Evolutionary conservation across 2,797 vertebrate genomes (phyloP).

Genomic region (Fistularia commersonii): DNA sequence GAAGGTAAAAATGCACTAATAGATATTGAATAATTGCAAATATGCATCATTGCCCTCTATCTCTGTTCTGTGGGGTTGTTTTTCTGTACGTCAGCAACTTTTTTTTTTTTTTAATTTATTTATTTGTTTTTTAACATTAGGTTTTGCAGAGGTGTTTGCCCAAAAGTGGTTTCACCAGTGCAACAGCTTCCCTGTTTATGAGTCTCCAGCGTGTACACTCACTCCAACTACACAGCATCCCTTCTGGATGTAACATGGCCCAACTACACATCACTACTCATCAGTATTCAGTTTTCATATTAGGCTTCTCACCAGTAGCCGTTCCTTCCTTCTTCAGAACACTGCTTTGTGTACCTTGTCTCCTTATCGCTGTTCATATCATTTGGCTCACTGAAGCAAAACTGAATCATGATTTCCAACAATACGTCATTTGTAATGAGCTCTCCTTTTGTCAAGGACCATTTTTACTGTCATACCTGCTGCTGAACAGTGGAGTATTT

Average conservation of each 20-base stretch:
- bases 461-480: not conserved
- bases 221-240: conserved; percentile 25
- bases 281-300: conserved; percentile 46
- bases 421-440: conserved; percentile 5
- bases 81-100: too few relatives aligned
- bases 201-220: conserved; percentile 19
- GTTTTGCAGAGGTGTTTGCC: too few relatives aligned
- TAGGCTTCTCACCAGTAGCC: conserved; percentile 26
- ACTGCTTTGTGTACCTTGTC: conserved; percentile 17
- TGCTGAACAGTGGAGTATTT: not conserved
- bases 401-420: conserved; percentile 9
- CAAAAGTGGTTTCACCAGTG: conserved; percentile 17
- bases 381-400: conserved; percentile 4
- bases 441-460: conserved; percentile 12
- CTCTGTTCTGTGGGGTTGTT: too few relatives aligned
- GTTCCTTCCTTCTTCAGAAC: conserved; percentile 12
- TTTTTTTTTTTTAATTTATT: too few relatives aligned
- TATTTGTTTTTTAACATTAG: too few relatives aligned
- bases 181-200: conserved; percentile 32
- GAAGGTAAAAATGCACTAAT: too few relatives aligned
- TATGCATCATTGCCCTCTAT: too few relatives aligned
- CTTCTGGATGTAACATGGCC: conserved; percentile 22
- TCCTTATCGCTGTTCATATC: conserved; percentile 26
- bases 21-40: too few relatives aligned
- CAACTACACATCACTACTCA: conserved; percentile 26